Base-by-base conservation (phyloP, 2,113 vertebrate species). In the Erpornis zantholeuca region DNA sequence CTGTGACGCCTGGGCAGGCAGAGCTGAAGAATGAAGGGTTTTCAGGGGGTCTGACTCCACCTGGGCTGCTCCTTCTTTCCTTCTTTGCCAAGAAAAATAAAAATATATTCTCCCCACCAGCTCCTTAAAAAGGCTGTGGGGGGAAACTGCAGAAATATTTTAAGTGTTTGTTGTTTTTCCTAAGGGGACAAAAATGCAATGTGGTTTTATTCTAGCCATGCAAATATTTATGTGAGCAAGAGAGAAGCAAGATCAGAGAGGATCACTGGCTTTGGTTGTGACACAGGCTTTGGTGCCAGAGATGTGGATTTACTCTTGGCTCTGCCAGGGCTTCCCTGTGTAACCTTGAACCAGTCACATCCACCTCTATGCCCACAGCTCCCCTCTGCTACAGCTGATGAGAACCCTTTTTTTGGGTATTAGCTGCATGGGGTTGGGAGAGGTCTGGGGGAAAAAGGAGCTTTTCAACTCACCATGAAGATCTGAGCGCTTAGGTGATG, bases 121-220 rank as follows among this genome's bases (percentile, higher is more conserved):
- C 20, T 70, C 71, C 69, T 82, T 83, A 9, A 78, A 92, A 90
- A 80, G 28, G 9, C 7, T 83, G 19, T 49, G 12, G 4, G n/a
- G 61, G 36, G 11, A 6, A 49, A 47, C 42, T 60, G 64, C 47
- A 94, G 79, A 93, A 95, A 86, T 94, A 94, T 88, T 93, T 92
- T 81, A 95, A 96, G 90, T 92, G 68, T 49, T 92, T 90, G 65
- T 81, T 94, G 68, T 93, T 96, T 94, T 97, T 95, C 93, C 93
- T 80, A 63, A 83, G 14, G 77, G 47, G 18, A 60, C 54, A 52
- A 77, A 90, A 95, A 88, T 54, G 84, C 90, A 86, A 65, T 90
- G 94, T 82, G 93, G 95, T 96, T 97, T 94, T 68, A 15, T 94
- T 94, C 88, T 81, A 72, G 86, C 88, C 95, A 76, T 35, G 65